Base-by-base conservation (phyloP, 2,888 invertebrate genomes). In the Bellardia bayeri region DNA sequence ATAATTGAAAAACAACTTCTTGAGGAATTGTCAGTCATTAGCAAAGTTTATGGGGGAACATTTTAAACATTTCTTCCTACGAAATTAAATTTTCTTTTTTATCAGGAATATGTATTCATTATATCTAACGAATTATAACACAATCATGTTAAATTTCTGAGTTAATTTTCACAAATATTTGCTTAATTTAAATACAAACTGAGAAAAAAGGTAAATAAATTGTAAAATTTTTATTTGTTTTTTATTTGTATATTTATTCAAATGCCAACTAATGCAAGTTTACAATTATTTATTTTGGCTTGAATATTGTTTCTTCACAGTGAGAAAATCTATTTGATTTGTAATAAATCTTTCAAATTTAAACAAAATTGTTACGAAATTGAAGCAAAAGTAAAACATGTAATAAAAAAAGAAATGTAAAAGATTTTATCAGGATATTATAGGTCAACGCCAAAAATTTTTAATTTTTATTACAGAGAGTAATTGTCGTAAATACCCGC, bases 101-200 rank as follows among this genome's bases (percentile, higher is more conserved):
- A 49, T 49, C 1, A 13, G 14, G 14, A 49, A 49, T n/a, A 4
- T 14, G 51, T 51, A n/a, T 51, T 9, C 2, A 11, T 45, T 7
- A n/a, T 6, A n/a, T 6, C n/a, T n/a, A 0, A 51, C 14, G n/a
- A 51, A n/a, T 51, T 51, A n/a, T 51, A 14, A 14, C 66, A 66
- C 56, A 42, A 66, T 42, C 42, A 42, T 66, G 78, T 78, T 30
- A 42, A 42, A 42, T 45, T 56, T 42, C 66, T 75, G 9, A 42
- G 66, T 51, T 49, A 16, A 56, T 66, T n/a, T 54, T 68, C 30
- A 33, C 42, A 68, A 63, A 68, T 79, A 79, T 79, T 68, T 79
- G 45, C 9, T 79, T 79, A 37, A 42, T 45, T 79, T 68, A 68
- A 79, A n/a, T 56, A 56, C 40, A 78, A 16, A 66, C 37, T 4